Evolutionary conservation across 2,113 vertebrate genomes (phyloP), one percentile per base, ranked within the genome.

Genomic region (Sebastes schlegelii): DNA sequence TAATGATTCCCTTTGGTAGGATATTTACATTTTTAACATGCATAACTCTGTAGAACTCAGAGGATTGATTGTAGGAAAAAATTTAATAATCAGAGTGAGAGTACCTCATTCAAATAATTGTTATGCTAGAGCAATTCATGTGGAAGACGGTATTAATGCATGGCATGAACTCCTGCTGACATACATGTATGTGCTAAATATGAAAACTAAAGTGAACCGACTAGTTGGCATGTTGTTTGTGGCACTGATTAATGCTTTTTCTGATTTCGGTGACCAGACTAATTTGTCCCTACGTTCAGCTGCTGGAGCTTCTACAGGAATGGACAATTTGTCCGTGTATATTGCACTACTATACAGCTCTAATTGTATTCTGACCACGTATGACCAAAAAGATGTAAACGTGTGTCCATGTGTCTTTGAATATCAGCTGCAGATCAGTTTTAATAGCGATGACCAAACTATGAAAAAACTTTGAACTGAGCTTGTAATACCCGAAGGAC

Each of bases 1-100:
- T 52, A 76, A 83, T 45, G 58, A 45, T 74, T 80, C 67, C 70
- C 80, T 85, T 86, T 90, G 79, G 85, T 86, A 80, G 23, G 12
- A 84, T 86, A 89, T 86, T 84, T 84, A 89, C 74, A 86, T 48
- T 64, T 84, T 77, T 21, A 74, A 76, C 90, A 88, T 83, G 85
- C 79, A 14, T 83, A 80, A 86, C 8, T 76, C 46, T 51, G 26
- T 9, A 70, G 19, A 51, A 66, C 46, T 68, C 40, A 69, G 16
- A 82, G 51, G 57, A 48, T 8, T 48, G 19, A 66, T 19, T 69
- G 26, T 12, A 73, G 45, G 13, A 69, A 77, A 34, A 64, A 73
- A 67, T 8, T 46, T 40, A 2, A 43, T 55, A 42, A 55, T 88
- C 49, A 63, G 17, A 74, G 10, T 49, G 67, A 68, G 55, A 75